phyloP scores from a whole-genome alignment of 1,140 invertebrate species.

The Capitella teleta region DNA sequence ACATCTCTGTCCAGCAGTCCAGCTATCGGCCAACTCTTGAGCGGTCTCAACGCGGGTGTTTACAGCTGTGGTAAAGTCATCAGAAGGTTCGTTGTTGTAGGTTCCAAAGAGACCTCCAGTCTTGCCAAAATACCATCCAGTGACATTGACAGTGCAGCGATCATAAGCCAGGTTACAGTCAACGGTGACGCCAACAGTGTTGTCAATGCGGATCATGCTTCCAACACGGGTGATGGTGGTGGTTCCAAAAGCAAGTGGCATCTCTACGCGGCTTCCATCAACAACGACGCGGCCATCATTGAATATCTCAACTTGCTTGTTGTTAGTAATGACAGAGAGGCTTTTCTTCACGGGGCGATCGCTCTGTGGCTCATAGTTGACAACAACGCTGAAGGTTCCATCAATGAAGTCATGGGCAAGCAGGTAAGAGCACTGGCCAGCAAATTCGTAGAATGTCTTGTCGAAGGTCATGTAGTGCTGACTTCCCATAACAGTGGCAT shows the following conservation, averaged over 20 bases:
- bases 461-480: constrained; percentile 81
- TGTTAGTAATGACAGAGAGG: constrained; percentile 34
- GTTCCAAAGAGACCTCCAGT: constrained; percentile 74
- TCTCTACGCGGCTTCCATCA: constrained; percentile 37
- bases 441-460: constrained; percentile 61
- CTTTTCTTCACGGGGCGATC: constrained; percentile 31
- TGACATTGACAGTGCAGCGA: constrained; percentile 36
- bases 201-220: constrained; percentile 33
- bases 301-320: constrained; percentile 32
- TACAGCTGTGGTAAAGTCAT: constrained; percentile 60
- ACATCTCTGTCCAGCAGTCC: constrained; percentile 28
- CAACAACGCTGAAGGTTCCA: constrained; percentile 43
- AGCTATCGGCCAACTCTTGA: constrained; percentile 44
- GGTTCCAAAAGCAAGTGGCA: constrained; percentile 54
- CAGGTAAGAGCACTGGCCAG: constrained; percentile 70
- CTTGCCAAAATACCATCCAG: constrained; percentile 60
- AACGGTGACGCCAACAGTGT: constrained; percentile 34
- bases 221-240: constrained; percentile 29
- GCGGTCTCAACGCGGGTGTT: constrained; percentile 34
- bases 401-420: constrained; percentile 66
- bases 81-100: constrained; percentile 72
- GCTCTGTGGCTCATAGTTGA: constrained; percentile 41
- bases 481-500: constrained; percentile 57
- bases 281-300: constrained; percentile 37
- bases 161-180: constrained; percentile 24